Percentiles rank a stretch among this genome's conserved stretches.
Conservation (phyloP, 2,888 invertebrate species). For the Branchinecta sandiegonensis region DNA sequence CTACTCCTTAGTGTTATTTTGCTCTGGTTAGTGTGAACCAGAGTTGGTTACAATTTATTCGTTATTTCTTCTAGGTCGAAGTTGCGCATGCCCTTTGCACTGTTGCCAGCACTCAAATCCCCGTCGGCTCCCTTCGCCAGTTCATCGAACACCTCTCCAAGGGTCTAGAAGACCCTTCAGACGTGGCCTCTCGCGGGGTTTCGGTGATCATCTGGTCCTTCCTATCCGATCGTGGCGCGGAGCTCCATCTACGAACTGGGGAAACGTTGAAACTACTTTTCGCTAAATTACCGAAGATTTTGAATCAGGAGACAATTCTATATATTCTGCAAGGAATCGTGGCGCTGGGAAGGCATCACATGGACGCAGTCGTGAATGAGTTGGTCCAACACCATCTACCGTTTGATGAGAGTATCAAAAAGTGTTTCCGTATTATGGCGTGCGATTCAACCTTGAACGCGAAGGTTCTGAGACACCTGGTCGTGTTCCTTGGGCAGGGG, state of each 20-base stretch:
- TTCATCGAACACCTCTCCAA: conserved; percentile 12
- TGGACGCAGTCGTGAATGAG: conserved; percentile 2
- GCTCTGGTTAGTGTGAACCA: no score
- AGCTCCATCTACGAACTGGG: conserved; percentile 6
- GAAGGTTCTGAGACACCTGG: background rate
- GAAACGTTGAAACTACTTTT: background rate
- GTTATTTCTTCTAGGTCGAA: background rate
- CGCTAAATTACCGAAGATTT: background rate
- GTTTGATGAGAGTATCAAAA: conserved; percentile 5
- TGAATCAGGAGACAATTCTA: background rate
- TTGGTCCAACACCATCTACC: background rate
- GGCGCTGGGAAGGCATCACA: background rate
- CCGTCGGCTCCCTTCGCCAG: background rate
- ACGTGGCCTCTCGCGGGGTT: background rate
- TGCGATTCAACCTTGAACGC: background rate
- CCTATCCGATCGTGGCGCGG: conserved; percentile 1
- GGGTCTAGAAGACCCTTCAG: background rate
- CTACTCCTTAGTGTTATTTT: no score
- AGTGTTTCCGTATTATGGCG: conserved; percentile 1
- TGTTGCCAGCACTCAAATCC: background rate
- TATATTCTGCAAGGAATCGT: background rate
- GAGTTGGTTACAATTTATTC: background rate
- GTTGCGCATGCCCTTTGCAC: background rate
- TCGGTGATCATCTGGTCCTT: conserved; percentile 2
- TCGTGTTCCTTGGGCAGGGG: conserved; percentile 5